Evolutionary conservation across 2,113 vertebrate genomes (phyloP).

Genomic region (Lethenteron reissneri): DNA sequence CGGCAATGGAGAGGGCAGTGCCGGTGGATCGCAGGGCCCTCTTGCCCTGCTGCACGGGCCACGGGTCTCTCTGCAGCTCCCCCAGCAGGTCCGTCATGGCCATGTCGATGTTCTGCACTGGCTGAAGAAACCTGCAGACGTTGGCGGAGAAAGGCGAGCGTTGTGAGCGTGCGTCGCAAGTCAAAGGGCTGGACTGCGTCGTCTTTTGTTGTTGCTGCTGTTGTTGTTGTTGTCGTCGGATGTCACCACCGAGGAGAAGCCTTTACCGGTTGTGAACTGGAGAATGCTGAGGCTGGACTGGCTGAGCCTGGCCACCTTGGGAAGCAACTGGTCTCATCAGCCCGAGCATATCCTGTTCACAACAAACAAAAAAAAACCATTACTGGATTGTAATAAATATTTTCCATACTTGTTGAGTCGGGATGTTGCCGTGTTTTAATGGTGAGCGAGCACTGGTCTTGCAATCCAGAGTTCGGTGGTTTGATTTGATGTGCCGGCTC

Average conservation of each 20-base stretch:
- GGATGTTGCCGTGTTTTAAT: too few relatives aligned
- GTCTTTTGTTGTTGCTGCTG: too few relatives aligned
- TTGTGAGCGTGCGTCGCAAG: too few relatives aligned
- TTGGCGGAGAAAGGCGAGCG: too few relatives aligned
- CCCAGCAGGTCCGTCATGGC: conserved; percentile 89
- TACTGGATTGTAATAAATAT: too few relatives aligned
- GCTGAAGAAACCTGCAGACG: conserved; percentile 57
- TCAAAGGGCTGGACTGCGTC: too few relatives aligned
- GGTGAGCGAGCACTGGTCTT: too few relatives aligned
- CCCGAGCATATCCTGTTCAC: conserved; percentile 70
- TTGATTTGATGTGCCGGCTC: too few relatives aligned
- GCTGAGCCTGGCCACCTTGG: conserved; percentile 24
- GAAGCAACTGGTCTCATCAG: conserved; percentile 34
- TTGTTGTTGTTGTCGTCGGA: too few relatives aligned
- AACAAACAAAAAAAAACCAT: conserved; percentile 2
- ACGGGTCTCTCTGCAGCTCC: conserved; percentile 77
- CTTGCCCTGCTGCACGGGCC: conserved; percentile 83
- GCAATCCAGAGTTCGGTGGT: too few relatives aligned
- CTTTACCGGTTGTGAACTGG: conserved; percentile 48
- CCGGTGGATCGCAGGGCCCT: conserved; percentile 72
- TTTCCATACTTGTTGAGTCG: too few relatives aligned
- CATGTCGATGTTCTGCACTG: conserved; percentile 82
- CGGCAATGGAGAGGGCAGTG: conserved; percentile 71
- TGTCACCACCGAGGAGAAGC: too few relatives aligned
- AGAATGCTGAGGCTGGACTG: conserved; percentile 34